Percentiles rank a stretch among this genome's conserved stretches.
These are phyloP conservation scores for Semibalanus balanoides DNA, from an alignment of 1,140 invertebrate species.

Conservation along the genomic window DNA sequence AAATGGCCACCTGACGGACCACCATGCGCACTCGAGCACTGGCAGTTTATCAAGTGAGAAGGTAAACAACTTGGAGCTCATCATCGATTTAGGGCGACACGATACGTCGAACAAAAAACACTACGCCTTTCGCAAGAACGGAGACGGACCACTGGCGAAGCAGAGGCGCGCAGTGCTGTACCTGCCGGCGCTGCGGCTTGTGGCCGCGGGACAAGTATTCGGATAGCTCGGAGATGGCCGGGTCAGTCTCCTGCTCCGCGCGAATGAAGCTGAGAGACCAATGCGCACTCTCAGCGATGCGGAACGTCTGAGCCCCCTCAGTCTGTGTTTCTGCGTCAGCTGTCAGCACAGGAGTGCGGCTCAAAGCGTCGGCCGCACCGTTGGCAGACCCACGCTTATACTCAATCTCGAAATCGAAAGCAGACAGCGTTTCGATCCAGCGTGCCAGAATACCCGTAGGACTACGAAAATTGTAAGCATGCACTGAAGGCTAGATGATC, in stretches of 20 bases:
- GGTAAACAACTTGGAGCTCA: neutral
- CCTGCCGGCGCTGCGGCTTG: neutral
- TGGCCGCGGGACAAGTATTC: neutral
- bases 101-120: neutral
- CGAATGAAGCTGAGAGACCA: neutral
- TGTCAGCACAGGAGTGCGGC: neutral
- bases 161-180: neutral
- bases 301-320: neutral
- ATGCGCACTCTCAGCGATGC: neutral
- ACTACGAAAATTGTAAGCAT: neutral
- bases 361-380: neutral
- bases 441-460: neutral
- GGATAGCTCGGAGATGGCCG: neutral
- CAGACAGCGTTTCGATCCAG: neutral
- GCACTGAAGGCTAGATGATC: constrained; percentile 2
- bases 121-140: neutral
- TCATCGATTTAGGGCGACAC: neutral
- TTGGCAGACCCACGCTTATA: neutral
- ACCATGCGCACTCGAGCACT: neutral
- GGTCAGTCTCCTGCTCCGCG: neutral
- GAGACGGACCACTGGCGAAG: neutral
- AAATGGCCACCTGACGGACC: neutral
- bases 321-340: neutral
- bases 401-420: neutral
- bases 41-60: neutral